Percentiles rank a stretch among this genome's conserved stretches.
Evolutionary conservation across 1,140 invertebrate genomes (phyloP).

Genomic region (Plodia interpunctella): DNA sequence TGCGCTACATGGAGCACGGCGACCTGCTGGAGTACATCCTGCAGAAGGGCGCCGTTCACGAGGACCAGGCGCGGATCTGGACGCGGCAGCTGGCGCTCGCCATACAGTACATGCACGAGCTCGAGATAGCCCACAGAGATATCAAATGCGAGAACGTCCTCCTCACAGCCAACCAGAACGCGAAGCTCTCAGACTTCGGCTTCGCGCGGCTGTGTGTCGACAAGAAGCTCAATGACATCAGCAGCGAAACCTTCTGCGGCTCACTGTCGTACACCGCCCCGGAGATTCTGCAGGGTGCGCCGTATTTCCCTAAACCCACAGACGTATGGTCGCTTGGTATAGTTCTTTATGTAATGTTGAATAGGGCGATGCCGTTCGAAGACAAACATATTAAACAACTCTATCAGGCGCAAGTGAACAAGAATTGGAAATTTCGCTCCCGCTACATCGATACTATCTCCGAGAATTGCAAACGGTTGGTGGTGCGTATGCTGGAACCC

Average conservation of each 20-base stretch:
- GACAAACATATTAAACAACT: constrained; percentile 84
- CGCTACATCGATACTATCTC: constrained; percentile 73
- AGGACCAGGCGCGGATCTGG: constrained; percentile 83
- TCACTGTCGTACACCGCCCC: constrained; percentile 85
- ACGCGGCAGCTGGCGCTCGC: constrained; percentile 81
- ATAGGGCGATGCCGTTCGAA: constrained; percentile 90
- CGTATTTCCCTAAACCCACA: constrained; percentile 81
- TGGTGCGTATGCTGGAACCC: constrained; percentile 81
- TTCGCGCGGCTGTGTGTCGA: constrained; percentile 80
- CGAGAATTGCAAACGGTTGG: constrained; percentile 76
- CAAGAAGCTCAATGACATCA: constrained; percentile 70
- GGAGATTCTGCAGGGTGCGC: constrained; percentile 81
- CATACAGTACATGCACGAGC: constrained; percentile 84
- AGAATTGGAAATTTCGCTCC: constrained; percentile 81
- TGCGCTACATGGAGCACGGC: constrained; percentile 82
- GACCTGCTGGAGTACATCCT: constrained; percentile 81
- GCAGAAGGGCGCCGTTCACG: constrained; percentile 79
- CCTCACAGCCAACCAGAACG: constrained; percentile 82
- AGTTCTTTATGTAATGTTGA: constrained; percentile 84
- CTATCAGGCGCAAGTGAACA: constrained; percentile 78
- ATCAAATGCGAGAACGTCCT: constrained; percentile 89
- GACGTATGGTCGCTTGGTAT: constrained; percentile 85
- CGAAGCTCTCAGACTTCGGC: constrained; percentile 89
- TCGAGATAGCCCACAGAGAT: constrained; percentile 86
- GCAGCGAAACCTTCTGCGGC: constrained; percentile 85